Base-by-base conservation (phyloP, 2,797 vertebrate genomes). In the Euphonia xanthogaster region DNA sequence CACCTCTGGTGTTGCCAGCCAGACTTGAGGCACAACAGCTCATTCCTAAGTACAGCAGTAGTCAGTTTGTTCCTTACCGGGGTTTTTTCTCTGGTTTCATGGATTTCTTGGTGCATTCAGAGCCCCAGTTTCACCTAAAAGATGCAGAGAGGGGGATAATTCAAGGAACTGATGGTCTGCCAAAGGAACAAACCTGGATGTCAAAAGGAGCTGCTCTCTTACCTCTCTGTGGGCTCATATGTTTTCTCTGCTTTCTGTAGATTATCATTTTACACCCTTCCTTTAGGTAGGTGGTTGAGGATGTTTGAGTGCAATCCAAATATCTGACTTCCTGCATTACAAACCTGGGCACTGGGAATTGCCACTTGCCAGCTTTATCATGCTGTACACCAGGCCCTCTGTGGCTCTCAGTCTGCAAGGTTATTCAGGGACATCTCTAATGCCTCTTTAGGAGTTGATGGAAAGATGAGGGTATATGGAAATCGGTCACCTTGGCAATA, bases 401-500 rank as follows among this genome's bases (percentile, higher is more conserved):
- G 5, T 44, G 80, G 65, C 84, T 80, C 86, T 87, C 53, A 5
- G 33, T 75, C 79, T 93, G 70, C 95, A 90, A 81, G 91, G 94
- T 96, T 93, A 88, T 94, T 88, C 87, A 81, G 89, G 89, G 92
- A 94, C 85, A 9, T 13, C 30, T 82, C 79, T 95, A 91, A 93
- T 86, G 92, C 81, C 44, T 93, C 53, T 75, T 80, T 35, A 83
- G 63, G 51, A 93, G 66, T 7, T 93, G 94, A 94, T 90, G 63
- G 85, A 84, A 90, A 80, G 94, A 92, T 91, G 94, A 95, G 91
- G 93, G 92, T 94, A 58, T 93, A 90, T 95, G 95, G 94, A 94
- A 93, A 97, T 96, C 5, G 11, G 94, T 95, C 87, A 96, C 94
- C 95, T 97, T 96, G 91, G 94, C 76, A 76, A 79, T 96, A 63